phyloP scores from a whole-genome alignment of 2,797 vertebrate species.

The Gastrophryne carolinensis region DNA sequence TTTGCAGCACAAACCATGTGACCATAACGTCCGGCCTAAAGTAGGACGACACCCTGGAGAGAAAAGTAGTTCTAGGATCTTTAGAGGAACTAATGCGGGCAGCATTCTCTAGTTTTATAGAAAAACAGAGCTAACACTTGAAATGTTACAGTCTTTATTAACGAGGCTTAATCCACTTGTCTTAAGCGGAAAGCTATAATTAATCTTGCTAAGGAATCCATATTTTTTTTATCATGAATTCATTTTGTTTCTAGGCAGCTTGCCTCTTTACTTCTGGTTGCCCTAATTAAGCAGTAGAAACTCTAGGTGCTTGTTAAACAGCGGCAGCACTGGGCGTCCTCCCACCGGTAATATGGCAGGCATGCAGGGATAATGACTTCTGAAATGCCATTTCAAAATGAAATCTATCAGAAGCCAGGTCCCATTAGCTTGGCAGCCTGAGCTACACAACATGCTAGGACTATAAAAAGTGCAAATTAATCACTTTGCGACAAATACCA shows the following conservation, averaged over 20 bases:
- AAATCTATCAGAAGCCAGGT: conserved; percentile 13
- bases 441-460: conserved; percentile 28
- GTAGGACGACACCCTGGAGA: no score
- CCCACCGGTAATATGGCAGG: conserved; percentile 14
- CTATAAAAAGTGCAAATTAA: conserved; percentile 34
- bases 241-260: not conserved
- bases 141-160: no score
- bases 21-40: no score
- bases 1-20: no score
- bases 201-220: not conserved
- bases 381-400: conserved; percentile 28
- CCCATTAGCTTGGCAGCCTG: conserved; percentile 31
- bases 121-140: no score
- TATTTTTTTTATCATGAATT: not conserved
- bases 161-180: no score
- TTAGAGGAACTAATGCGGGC: no score
- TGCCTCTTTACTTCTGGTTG: not conserved
- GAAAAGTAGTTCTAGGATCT: no score
- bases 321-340: not conserved
- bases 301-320: not conserved
- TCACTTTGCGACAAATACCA: conserved; percentile 20
- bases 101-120: no score
- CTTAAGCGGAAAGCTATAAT: no score
- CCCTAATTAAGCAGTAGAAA: not conserved
- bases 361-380: conserved; percentile 34